These are phyloP conservation scores for Microtus oregoni DNA, from an alignment of 2,113 vertebrate genomes.

Conservation along the genomic window DNA sequence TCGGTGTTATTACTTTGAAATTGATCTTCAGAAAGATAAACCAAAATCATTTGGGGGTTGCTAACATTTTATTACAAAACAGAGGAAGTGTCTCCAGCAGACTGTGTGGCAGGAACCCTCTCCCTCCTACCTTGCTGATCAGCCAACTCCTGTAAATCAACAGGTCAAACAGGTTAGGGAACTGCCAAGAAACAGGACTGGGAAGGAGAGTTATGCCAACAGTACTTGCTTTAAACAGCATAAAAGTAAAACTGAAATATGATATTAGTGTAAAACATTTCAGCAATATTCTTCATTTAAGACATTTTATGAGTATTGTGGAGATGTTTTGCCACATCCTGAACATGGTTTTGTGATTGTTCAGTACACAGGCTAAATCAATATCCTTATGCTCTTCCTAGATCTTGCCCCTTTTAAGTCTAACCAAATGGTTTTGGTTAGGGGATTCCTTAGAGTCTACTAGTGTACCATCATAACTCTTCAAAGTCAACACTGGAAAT, in stretches of 20 bases:
- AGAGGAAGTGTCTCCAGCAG: conserved; percentile 9
- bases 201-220: not conserved
- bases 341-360: not conserved
- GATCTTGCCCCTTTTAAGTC: not conserved
- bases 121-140: not conserved
- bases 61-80: conserved; percentile 65
- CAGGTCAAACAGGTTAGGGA: not conserved
- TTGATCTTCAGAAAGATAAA: conserved; percentile 71
- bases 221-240: not conserved
- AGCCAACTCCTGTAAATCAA: not conserved
- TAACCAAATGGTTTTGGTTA: not conserved
- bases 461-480: no score
- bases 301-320: not conserved
- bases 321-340: not conserved
- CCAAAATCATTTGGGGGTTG: conserved; percentile 41
- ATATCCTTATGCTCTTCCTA: not conserved
- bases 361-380: not conserved
- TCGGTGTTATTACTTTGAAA: conserved; percentile 64
- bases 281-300: not conserved
- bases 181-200: not conserved
- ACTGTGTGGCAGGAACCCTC: not conserved
- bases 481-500: not conserved
- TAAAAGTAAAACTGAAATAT: not conserved
- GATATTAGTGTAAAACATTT: not conserved
- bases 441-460: not conserved